Evolutionary conservation across 2,797 vertebrate species (phyloP), one percentile per base, ranked within the genome.

Genomic region (Selene dorsalis): DNA sequence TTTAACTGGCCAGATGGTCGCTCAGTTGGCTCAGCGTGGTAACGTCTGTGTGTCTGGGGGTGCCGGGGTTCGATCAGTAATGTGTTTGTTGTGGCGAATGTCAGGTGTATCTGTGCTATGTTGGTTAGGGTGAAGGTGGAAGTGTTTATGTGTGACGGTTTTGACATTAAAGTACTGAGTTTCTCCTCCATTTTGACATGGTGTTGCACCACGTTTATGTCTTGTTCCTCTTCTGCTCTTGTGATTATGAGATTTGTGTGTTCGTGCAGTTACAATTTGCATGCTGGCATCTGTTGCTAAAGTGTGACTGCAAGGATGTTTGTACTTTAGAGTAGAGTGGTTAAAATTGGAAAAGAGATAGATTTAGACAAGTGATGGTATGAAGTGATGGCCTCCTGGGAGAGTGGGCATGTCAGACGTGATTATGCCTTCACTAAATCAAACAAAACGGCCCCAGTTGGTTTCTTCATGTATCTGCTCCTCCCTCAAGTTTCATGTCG

Each of bases 351-450:
- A 66, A 43, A 47, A 62, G 47, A 65, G 73, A 78, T 38, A 67
- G 79, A 81, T 67, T 74, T 45, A 13, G 17, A 77, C 59, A 88
- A 84, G 81, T 81, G 72, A 70, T 80, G 80, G 69, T 77, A 58
- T 30, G 16, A 69, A 68, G 73, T 68, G 66, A 32, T 11, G 20
- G 59, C 71, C 77, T 85, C 75, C 47, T 73, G 75, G 73, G 83
- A 85, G 50, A 88, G 76, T 75, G 68, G 67, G 68, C 67, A 72
- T 79, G 85, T 87, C 79, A 75, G 63, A 76, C 67, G 73, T 90
- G 78, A 85, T 90, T 89, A 89, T 71, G 55, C 60, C 64, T 80
- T 85, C 64, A 8, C 67, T 63, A 77, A 89, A 89, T 87, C 81
- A 81, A 75, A 82, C 79, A 82, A 84, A 87, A 87, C 84, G 86